Base-by-base conservation (phyloP, 30 jellyfish, hydroid and myxozoan genomes). In the Aurelia coerulea region DNA sequence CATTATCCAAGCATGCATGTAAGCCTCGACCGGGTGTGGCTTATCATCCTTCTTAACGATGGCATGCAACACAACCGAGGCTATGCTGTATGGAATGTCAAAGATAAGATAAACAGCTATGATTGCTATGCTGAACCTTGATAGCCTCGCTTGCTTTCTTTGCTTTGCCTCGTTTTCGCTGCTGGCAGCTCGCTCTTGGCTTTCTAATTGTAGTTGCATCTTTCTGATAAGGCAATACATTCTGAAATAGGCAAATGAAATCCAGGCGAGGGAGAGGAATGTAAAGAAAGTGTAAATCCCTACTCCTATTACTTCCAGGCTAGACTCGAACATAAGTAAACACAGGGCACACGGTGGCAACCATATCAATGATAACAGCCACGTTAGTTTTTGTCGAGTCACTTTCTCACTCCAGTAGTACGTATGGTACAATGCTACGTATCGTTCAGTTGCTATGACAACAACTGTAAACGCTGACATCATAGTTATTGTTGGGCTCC, bases 141-240 rank as follows among this genome's bases (percentile, higher is more conserved):
- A 19, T 49, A 83, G 92, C 64, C 92, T 83, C 59, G 74, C 92
- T 39, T 83, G 92, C 54, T 72, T 70, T 37, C 86, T 76, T 56
- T 67, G 76, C 46, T 5, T 37, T 46, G 56, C 56, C 73, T 69
- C 86, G 72, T 37, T 72, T 62, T 83, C 92, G 18, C 50, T 31
- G 54, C 37, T 35, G n/a, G 19, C 53, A 33, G 77, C 53, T 54
- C 19, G 56, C 9, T 60, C 79, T 37, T 18, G 68, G 51, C 72
- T 35, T n/a, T 53, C 74, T 10, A 72, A 84, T 53, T 69, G 66
- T 42, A 12, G 65, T 29, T 83, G 92, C 73, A 83, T 83, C 52
- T 53, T 49, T 33, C 92, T 37, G 19, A 83, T 71, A 4, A 68
- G 86, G 49, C 63, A 58, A 79, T 29, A 83, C 70, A 83, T 83